A percentile compares a stretch with the other conserved stretches of the same genome.
Evolutionary conservation across 2,113 vertebrate species (phyloP).

Genomic region (Grammomys surdaster): DNA sequence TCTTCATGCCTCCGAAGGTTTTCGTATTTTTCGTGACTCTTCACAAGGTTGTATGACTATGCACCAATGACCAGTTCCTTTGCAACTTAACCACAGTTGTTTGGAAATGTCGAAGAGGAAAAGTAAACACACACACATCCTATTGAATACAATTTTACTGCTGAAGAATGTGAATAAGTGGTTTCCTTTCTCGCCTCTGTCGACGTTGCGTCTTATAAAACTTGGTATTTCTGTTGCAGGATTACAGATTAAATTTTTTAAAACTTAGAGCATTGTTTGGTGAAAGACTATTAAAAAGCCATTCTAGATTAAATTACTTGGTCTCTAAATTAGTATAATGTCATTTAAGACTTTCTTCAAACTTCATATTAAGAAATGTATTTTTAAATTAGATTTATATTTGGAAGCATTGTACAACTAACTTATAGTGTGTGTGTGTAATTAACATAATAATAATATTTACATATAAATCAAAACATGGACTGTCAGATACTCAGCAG

Average conservation of each 20-base stretch:
- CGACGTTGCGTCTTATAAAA: not conserved
- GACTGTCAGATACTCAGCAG: not conserved
- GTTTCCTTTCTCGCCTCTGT: not conserved
- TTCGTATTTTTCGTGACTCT: not conserved
- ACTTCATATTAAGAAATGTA: not conserved
- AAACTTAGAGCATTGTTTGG: not conserved
- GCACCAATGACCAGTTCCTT: not conserved
- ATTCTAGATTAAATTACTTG: not conserved
- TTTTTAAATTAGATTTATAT: not conserved
- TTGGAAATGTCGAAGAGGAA: slow-evolving; percentile 7
- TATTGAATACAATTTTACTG: not conserved
- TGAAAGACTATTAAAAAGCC: not conserved
- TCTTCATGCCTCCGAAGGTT: not conserved
- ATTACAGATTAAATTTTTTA: slow-evolving; percentile 4
- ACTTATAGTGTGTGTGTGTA: not conserved
- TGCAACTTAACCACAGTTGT: not conserved
- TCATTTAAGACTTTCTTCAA: not conserved
- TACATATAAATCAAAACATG: not conserved
- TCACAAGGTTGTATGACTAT: not conserved
- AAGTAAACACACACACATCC: not conserved
- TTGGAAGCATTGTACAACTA: not conserved
- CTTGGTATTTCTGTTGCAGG: not conserved
- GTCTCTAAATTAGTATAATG: not conserved
- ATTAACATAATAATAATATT: not conserved
- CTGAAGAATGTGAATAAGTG: not conserved